These are phyloP conservation scores for Diplodus sargus DNA, from an alignment of 2,797 vertebrate species.

Conservation along the genomic window DNA sequence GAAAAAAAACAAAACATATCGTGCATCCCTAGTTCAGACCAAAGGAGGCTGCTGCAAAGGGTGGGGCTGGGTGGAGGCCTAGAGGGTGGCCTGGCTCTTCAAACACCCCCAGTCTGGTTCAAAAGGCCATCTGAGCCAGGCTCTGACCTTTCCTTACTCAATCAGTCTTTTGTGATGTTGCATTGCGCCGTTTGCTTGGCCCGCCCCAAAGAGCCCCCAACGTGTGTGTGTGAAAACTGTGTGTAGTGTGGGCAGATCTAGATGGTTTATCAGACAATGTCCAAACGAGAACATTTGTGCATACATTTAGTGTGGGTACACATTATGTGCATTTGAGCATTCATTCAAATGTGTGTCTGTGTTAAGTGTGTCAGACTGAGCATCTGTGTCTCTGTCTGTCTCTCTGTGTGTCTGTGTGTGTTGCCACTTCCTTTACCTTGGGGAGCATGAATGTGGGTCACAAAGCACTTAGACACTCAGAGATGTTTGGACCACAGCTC, in stretches of 20 bases:
- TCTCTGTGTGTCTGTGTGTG: not conserved
- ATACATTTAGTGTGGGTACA: not conserved
- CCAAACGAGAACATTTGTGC: constrained; percentile 8
- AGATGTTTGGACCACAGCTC: constrained; percentile 51
- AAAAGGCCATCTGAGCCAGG: constrained; percentile 77
- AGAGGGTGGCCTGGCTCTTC: constrained; percentile 77
- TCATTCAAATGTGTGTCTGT: constrained; percentile 22
- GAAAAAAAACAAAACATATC: too few species aligned
- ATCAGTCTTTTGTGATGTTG: constrained; percentile 75
- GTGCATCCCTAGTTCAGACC: constrained; percentile 5
- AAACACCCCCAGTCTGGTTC: constrained; percentile 79
- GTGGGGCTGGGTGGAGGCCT: constrained; percentile 50
- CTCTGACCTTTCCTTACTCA: constrained; percentile 81
- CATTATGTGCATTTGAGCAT: not conserved
- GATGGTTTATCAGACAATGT: constrained; percentile 26
- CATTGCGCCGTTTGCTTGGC: constrained; percentile 48
- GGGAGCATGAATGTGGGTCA: constrained; percentile 77
- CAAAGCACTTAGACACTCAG: constrained; percentile 74
- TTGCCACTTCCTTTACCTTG: constrained; percentile 67
- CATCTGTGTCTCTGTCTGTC: constrained; percentile 13
- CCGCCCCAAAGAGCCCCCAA: constrained; percentile 16
- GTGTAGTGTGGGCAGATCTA: constrained; percentile 5
- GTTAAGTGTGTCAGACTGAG: constrained; percentile 31
- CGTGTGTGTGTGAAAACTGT: constrained; percentile 6
- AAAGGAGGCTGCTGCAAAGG: constrained; percentile 44